Conservation (phyloP, 2,113 vertebrate genomes). For the Varanus komodoensis region DNA sequence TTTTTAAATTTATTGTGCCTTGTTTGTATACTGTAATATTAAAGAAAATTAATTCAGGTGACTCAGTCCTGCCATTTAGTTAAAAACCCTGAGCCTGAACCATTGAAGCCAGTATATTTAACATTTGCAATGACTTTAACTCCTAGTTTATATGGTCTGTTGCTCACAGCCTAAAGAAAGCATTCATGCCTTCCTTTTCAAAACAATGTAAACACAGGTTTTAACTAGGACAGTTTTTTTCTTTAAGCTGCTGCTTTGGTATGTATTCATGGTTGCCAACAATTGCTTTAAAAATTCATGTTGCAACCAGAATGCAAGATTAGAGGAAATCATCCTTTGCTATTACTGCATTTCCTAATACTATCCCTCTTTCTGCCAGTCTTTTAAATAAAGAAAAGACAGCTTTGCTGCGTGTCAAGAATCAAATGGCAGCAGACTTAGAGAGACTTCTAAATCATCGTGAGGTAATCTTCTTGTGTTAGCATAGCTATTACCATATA, state of each 20-base stretch:
- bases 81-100: background rate
- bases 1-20: background rate
- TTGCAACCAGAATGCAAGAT: constrained; percentile 65
- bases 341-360: constrained; percentile 64
- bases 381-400: constrained; percentile 91
- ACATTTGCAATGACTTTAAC: background rate
- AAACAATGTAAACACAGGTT: background rate
- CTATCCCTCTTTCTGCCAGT: constrained; percentile 77
- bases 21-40: background rate
- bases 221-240: constrained; percentile 44
- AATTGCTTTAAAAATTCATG: constrained; percentile 58
- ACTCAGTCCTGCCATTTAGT: background rate
- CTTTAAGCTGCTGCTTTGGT: constrained; percentile 56
- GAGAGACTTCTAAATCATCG: constrained; percentile 93
- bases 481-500: constrained; percentile 39
- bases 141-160: background rate
- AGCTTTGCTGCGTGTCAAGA: constrained; percentile 89
- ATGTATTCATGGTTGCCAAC: constrained; percentile 52
- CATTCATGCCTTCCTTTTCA: background rate
- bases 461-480: constrained; percentile 86
- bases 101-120: background rate
- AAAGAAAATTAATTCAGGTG: constrained; percentile 9
- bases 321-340: constrained; percentile 69
- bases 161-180: constrained; percentile 34
- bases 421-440: constrained; percentile 96